Evolutionary conservation across 23 tunicate species (phyloP).

Genomic region (Oikopleura albicans): DNA sequence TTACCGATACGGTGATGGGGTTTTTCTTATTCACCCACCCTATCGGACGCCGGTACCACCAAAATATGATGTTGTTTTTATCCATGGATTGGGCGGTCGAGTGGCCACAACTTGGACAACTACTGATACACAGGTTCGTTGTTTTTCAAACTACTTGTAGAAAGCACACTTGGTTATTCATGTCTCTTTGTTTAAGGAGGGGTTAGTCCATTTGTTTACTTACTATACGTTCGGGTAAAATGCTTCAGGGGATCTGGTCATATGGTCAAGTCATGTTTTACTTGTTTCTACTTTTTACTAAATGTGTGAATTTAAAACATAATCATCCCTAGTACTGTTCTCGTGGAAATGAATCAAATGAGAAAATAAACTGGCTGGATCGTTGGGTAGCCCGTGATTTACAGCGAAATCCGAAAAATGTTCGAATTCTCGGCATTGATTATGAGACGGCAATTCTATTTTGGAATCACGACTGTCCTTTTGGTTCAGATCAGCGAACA

Average conservation of each 20-base stretch:
- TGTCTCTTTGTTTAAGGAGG: no score
- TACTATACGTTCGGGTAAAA: no score
- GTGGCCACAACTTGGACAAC: background rate
- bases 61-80: background rate
- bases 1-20: background rate
- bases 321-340: no score
- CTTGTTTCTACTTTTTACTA: no score
- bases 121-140: no score
- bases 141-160: background rate
- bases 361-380: background rate
- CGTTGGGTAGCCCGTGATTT: background rate
- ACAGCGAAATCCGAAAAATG: background rate
- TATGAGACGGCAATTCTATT: background rate
- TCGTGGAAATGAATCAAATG: no score
- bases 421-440: background rate
- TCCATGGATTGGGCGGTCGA: background rate
- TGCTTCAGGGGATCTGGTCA: no score
- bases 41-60: background rate
- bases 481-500: background rate
- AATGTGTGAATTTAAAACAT: no score
- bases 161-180: background rate
- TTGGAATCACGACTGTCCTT: background rate
- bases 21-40: background rate
- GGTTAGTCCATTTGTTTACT: no score
- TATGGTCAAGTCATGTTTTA: no score